Percentiles rank a stretch among this genome's conserved stretches.
Evolutionary conservation across 1,140 invertebrate species (phyloP).

Genomic region (Diorhabda carinulata): DNA sequence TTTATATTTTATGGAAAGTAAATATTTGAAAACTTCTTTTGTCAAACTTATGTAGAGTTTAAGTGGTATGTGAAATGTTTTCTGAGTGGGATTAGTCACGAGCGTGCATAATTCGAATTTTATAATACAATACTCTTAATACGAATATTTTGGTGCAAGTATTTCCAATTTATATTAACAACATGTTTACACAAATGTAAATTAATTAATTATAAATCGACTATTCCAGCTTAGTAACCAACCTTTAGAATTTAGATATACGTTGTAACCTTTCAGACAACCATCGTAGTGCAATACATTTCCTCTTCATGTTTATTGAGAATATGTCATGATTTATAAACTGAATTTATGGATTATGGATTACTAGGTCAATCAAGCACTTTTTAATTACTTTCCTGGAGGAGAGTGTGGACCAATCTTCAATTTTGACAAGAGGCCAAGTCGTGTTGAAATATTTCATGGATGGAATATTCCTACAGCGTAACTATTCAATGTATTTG

Average conservation of each 20-base stretch:
- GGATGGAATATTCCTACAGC: too few species aligned
- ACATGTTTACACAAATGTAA: too few species aligned
- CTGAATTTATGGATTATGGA: not conserved
- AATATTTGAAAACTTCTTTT: not conserved
- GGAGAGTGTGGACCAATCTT: not conserved
- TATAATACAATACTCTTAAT: too few species aligned
- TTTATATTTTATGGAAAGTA: slow-evolving; percentile 1
- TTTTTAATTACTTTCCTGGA: not conserved
- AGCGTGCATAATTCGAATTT: too few species aligned
- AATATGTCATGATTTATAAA: not conserved
- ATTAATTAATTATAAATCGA: too few species aligned
- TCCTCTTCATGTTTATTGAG: not conserved
- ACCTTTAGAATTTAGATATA: too few species aligned
- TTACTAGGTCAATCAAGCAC: not conserved
- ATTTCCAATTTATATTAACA: too few species aligned
- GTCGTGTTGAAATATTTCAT: not conserved
- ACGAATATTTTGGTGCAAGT: too few species aligned
- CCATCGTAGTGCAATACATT: not conserved
- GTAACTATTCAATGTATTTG: too few species aligned
- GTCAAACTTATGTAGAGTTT: not conserved
- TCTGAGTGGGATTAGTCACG: too few species aligned
- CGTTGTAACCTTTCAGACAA: too few species aligned
- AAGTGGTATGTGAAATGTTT: not conserved
- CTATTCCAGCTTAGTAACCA: too few species aligned
- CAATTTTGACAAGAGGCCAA: not conserved